Conservation (phyloP, 2,797 vertebrate species). For the Sebastes cheni region DNA sequence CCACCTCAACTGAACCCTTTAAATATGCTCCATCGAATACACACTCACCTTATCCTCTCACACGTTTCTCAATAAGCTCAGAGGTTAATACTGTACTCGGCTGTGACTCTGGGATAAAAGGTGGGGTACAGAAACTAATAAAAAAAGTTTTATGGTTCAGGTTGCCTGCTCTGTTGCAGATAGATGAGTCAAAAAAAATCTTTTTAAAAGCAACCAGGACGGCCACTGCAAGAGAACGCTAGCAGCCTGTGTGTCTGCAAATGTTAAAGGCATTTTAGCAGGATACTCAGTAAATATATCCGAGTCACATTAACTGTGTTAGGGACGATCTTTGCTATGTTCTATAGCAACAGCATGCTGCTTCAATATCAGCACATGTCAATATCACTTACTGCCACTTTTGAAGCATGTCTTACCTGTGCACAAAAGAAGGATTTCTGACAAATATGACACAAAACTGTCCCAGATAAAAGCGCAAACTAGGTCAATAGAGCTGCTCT, state of each 20-base stretch:
- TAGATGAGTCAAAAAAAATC: constrained; percentile 38
- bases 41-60: constrained; percentile 39
- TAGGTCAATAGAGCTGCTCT: constrained; percentile 38
- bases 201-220: constrained; percentile 40
- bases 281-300: constrained; percentile 18
- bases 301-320: constrained; percentile 14
- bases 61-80: constrained; percentile 52
- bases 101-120: constrained; percentile 57
- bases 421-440: constrained; percentile 6
- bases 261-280: constrained; percentile 21
- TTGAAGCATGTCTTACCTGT: constrained; percentile 1
- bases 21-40: constrained; percentile 53
- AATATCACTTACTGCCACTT: not conserved
- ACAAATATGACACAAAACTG: constrained; percentile 29
- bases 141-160: constrained; percentile 55
- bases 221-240: constrained; percentile 16
- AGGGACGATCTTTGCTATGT: not conserved
- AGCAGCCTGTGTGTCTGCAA: constrained; percentile 19
- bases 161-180: constrained; percentile 49
- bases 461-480: constrained; percentile 33
- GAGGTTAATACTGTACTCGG: constrained; percentile 54
- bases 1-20: constrained; percentile 64
- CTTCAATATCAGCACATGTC: not conserved
- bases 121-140: constrained; percentile 55
- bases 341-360: not conserved